These are phyloP conservation scores for Cydia strobilella DNA, from an alignment of 1,140 invertebrate species.

Conservation along the genomic window DNA sequence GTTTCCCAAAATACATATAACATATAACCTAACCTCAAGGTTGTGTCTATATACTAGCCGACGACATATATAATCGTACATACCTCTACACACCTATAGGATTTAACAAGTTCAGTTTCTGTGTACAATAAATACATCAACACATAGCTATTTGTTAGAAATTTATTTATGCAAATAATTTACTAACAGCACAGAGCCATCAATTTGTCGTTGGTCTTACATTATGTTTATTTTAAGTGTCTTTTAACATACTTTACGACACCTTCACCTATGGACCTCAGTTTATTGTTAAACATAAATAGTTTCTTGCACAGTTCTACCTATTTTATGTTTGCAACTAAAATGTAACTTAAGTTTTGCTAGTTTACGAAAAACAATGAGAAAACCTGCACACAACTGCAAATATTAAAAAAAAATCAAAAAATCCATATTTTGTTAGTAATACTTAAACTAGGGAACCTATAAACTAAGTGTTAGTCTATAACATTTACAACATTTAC, in stretches of 20 bases:
- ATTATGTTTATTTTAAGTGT: neutral
- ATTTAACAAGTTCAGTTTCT: no score
- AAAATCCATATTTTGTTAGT: no score
- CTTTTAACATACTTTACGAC: neutral
- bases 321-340: neutral
- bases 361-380: neutral
- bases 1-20: no score
- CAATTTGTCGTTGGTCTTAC: neutral
- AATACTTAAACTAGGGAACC: no score
- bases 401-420: no score
- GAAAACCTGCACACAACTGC: neutral
- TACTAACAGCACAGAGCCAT: neutral
- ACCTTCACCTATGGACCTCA: constrained; percentile 1
- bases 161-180: neutral
- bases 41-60: no score
- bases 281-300: neutral
- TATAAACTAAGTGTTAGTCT: no score
- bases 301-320: neutral
- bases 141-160: neutral
- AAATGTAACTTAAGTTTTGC: neutral
- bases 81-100: no score
- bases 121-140: no score
- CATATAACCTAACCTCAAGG: no score
- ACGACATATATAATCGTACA: no score
- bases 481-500: no score